Base-by-base conservation (phyloP, 1,140 invertebrate genomes). In the Drosophila triauraria region DNA sequence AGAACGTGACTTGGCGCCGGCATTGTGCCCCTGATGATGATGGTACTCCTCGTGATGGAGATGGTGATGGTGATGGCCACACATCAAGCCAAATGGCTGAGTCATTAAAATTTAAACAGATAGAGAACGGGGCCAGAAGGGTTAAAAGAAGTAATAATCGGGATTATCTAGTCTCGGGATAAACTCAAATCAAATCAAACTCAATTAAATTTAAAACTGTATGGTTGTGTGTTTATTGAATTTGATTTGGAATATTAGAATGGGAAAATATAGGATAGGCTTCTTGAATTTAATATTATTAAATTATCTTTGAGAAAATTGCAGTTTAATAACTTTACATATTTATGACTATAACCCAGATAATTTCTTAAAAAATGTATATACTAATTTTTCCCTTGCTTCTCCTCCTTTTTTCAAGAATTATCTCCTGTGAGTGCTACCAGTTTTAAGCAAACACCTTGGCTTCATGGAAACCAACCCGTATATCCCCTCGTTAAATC, bases 71-170 rank as follows among this genome's bases (percentile, higher is more conserved):
- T 44, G 72, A 76, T 76, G 61, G 53, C 53, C 61, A 53, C 71
- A 76, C 61, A 76, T 76, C 72, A 76, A 64, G 57, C 60, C 61
- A 75, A 78, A 75, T 68, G 58, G 68, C 64, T 70, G 62, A 53
- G 61, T 64, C 70, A 82, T 87, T 87, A 76, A 76, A 82, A 68
- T 76, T 81, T 57, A 78, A 60, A 59, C 56, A 30, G 79, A 79
- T 59, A 58, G 40, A 27, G 12, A 61, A 65, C 44, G 38, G 17
- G 27, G 48, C 20, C 20, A 35, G 47, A 78, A 78, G 48, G 68
- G 63, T 44, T 60, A 1, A 17, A 15, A 6, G 25, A 32, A 15
- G 17, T 25, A 20, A 51, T 38, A 25, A 48, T 30, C 12, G 7
- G 5, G 25, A 44, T 27, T 27, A 65, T 61, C 27, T 46, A 7